phyloP scores from a whole-genome alignment of 92 coral and sea anemone genomes.

The Palythoa heliodiscus region DNA sequence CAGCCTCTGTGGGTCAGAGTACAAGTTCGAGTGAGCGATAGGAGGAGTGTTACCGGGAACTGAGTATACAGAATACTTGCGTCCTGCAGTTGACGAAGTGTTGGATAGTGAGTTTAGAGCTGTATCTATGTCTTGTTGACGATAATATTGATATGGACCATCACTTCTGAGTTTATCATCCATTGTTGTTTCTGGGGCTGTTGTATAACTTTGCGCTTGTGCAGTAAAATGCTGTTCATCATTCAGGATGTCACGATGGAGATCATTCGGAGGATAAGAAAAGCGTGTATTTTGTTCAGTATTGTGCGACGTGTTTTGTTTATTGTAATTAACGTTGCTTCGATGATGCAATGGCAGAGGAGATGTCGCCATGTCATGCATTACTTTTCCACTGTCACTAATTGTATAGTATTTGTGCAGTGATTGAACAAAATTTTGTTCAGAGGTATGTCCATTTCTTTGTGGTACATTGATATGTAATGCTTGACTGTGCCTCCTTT shows the following conservation, averaged over 20 bases:
- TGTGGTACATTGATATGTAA: conserved; percentile 58
- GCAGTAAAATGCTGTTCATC: not conserved
- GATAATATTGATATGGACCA: not conserved
- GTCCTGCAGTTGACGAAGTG: not conserved
- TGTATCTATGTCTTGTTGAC: not conserved
- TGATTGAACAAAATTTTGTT: not conserved
- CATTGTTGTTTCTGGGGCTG: not conserved
- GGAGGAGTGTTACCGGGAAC: conserved; percentile 28
- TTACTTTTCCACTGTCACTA: not conserved
- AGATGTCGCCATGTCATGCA: conserved; percentile 32
- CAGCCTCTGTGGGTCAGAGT: not conserved
- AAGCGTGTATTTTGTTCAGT: not conserved
- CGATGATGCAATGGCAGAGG: conserved; percentile 19
- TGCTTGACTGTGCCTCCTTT: conserved; percentile 58
- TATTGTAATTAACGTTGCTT: not conserved
- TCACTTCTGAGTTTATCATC: conserved; percentile 17
- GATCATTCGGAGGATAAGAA: not conserved
- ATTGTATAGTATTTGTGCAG: not conserved
- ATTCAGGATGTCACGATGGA: not conserved
- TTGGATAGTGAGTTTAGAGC: not conserved
- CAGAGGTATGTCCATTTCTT: not conserved
- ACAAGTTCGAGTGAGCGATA: not conserved
- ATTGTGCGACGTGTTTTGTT: not conserved
- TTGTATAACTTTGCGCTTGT: not conserved
- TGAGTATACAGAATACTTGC: conserved; percentile 59